A percentile compares a stretch with the other conserved stretches of the same genome.
phyloP scores from a whole-genome alignment of 2,888 invertebrate species.

The Orthosia cruda region DNA sequence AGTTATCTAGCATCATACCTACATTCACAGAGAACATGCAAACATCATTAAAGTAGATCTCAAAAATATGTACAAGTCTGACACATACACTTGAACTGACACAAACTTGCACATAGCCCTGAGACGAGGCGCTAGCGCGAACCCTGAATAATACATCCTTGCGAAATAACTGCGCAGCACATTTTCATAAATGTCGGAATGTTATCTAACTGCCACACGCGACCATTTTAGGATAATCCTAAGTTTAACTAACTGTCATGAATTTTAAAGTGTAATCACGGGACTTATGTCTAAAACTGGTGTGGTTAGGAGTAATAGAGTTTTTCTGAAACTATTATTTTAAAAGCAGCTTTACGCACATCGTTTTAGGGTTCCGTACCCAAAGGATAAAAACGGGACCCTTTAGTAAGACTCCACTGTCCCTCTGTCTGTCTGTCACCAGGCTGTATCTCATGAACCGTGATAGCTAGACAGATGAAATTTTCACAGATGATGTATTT shows the following conservation, averaged over 20 bases:
- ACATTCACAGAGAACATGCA: background rate
- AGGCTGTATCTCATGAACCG: no score
- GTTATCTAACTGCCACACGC: conserved; percentile 46
- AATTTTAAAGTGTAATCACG: conserved; percentile 27
- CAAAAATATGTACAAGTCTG: conserved; percentile 34
- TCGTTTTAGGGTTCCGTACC: no score
- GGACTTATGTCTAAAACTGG: conserved; percentile 1
- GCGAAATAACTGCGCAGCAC: conserved; percentile 51
- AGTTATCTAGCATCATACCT: background rate
- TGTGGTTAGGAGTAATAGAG: background rate
- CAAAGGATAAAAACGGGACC: no score
- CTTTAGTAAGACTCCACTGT: no score
- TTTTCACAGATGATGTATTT: no score
- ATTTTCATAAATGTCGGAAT: conserved; percentile 63
- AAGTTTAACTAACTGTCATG: conserved; percentile 34
- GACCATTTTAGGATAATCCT: conserved; percentile 51
- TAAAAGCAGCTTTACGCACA: background rate
- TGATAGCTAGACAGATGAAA: no score
- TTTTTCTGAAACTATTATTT: background rate
- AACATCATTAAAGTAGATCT: conserved; percentile 36
- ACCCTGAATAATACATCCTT: conserved; percentile 61
- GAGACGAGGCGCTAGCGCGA: conserved; percentile 27
- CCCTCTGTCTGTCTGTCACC: no score
- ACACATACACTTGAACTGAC: conserved; percentile 13
- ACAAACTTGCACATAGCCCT: conserved; percentile 10